Percentiles rank a stretch among this genome's conserved stretches.
These are phyloP conservation scores for Lipotes vexillifer DNA, from an alignment of 2,113 vertebrate species.

Conservation along the genomic window DNA sequence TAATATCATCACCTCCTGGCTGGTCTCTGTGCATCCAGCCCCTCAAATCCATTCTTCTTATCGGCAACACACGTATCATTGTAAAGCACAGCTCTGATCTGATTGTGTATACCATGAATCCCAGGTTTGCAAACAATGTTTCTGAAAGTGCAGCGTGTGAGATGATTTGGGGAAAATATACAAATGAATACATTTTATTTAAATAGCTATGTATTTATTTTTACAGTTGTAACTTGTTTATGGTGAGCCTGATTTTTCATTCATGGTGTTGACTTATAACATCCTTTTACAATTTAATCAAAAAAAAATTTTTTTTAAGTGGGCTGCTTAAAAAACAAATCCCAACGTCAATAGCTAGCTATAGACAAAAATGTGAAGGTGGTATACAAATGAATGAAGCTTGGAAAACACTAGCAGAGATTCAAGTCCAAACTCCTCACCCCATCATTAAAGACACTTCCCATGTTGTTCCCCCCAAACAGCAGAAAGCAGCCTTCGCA, in stretches of 20 bases:
- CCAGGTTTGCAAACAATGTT: background rate
- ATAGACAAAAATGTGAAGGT: background rate
- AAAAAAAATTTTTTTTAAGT: background rate
- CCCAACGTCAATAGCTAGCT: background rate
- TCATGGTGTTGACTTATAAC: background rate
- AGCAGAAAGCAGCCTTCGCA: background rate
- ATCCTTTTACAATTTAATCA: background rate
- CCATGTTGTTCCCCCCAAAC: background rate
- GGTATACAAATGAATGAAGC: too few relatives aligned
- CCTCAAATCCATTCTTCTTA: background rate
- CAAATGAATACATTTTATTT: background rate
- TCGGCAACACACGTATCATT: background rate
- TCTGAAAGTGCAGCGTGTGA: background rate
- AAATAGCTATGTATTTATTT: background rate
- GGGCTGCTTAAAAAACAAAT: background rate
- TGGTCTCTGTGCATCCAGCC: background rate
- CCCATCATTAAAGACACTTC: background rate
- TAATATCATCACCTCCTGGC: background rate
- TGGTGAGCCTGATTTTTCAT: background rate
- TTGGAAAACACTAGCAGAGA: background rate
- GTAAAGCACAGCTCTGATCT: background rate
- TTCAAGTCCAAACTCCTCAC: background rate
- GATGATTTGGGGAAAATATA: background rate
- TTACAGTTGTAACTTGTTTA: background rate
- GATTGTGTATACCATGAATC: accelerated